These are phyloP conservation scores for Trachythela sp. DNA, from an alignment of 64 coral and sea anemone species.

Conservation along the genomic window DNA sequence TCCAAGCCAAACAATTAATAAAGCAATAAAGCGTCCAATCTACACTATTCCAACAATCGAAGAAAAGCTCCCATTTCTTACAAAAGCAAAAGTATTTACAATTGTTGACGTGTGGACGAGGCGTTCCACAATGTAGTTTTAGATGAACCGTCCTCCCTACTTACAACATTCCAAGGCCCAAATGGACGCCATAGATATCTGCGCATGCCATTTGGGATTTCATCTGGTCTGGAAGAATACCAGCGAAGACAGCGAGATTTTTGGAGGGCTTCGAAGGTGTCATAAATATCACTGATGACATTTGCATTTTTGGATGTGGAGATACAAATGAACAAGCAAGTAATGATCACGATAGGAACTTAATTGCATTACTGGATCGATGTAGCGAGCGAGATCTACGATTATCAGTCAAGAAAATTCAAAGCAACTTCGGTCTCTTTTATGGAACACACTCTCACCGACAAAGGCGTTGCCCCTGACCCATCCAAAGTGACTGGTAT, in stretches of 20 bases:
- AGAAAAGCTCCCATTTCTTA: conserved; percentile 4
- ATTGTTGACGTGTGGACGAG: not conserved
- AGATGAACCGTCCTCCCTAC: not conserved
- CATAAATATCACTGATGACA: conserved; percentile 22
- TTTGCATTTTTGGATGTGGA: conserved; percentile 20
- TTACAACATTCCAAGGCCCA: not conserved
- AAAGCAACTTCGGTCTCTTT: conserved; percentile 14
- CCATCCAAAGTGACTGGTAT: conserved; percentile 24
- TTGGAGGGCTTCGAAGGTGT: not conserved
- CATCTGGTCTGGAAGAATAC: conserved; percentile 10
- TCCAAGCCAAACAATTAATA: conserved; percentile 18
- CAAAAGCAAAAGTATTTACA: conserved; percentile 18
- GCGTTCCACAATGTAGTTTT: not conserved
- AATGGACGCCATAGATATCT: not conserved
- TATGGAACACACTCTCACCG: conserved; percentile 20
- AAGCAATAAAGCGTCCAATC: conserved; percentile 11
- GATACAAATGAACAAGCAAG: conserved; percentile 7
- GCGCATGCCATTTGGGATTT: conserved; percentile 10
- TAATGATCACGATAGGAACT: not conserved
- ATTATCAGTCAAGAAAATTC: conserved; percentile 11
- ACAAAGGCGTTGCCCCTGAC: not conserved
- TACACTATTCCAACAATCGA: conserved; percentile 15
- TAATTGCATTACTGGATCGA: not conserved
- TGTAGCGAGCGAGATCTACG: conserved; percentile 25
- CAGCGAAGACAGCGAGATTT: not conserved